Percentiles rank a stretch among this genome's conserved stretches.
These are phyloP conservation scores for Melitaea cinxia DNA, from an alignment of 1,140 invertebrate genomes.

Conservation along the genomic window DNA sequence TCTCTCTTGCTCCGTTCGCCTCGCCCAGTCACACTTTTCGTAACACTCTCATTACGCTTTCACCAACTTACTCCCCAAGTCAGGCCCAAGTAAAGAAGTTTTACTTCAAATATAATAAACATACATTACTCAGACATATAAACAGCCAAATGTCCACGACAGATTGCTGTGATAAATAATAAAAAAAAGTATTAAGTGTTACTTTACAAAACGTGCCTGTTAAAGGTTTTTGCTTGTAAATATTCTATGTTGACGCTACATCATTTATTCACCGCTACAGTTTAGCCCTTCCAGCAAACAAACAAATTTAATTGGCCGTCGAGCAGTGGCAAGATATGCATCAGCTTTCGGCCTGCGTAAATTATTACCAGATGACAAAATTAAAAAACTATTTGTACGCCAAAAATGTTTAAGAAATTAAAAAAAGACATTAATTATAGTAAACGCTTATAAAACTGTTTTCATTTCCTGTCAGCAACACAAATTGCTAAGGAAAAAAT, in stretches of 20 bases:
- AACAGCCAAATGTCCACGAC: too few relatives aligned
- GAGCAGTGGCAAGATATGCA: constrained; percentile 42
- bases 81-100: too few relatives aligned
- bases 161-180: too few relatives aligned
- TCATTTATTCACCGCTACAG: constrained; percentile 5
- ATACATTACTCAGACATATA: too few relatives aligned
- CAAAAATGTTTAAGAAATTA: constrained; percentile 8
- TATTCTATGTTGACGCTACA: neutral
- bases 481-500: constrained; percentile 14
- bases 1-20: too few relatives aligned
- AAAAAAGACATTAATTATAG: constrained; percentile 25
- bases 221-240: neutral
- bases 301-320: constrained; percentile 57
- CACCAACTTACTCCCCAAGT: too few relatives aligned
- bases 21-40: too few relatives aligned
- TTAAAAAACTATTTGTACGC: constrained; percentile 5
- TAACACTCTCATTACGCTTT: too few relatives aligned
- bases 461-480: constrained; percentile 23
- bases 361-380: constrained; percentile 18
- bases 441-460: constrained; percentile 10
- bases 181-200: too few relatives aligned
- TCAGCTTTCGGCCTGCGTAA: constrained; percentile 38
- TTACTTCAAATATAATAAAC: too few relatives aligned
- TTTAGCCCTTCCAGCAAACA: constrained; percentile 43
- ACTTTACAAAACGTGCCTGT: neutral